These are phyloP conservation scores for Coenobita brevimanus DNA, from an alignment of 1,140 invertebrate species.

Conservation along the genomic window DNA sequence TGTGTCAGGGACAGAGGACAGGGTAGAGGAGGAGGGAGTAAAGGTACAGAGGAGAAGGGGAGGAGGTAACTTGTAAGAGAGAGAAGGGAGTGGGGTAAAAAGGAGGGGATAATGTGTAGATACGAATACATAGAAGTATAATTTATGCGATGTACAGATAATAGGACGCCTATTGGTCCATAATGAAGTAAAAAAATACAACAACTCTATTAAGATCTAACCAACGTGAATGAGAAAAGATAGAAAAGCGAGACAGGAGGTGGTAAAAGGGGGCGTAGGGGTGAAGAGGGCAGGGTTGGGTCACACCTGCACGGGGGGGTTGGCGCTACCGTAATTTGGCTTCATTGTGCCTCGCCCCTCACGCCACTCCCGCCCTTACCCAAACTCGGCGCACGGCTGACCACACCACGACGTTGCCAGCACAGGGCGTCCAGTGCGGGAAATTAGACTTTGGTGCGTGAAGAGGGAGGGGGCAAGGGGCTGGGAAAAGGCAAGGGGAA, in stretches of 20 bases:
- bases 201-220: no score
- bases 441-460: slow-evolving; percentile 29
- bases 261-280: no score
- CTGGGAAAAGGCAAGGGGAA: neutral
- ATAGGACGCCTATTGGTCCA: no score
- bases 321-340: slow-evolving; percentile 35
- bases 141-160: no score
- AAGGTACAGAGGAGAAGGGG: neutral
- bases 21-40: neutral
- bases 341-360: slow-evolving; percentile 29
- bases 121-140: no score
- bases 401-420: no score
- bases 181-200: no score
- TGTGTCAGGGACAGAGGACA: no score
- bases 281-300: slow-evolving; percentile 22
- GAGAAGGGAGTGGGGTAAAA: neutral
- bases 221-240: no score
- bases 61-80: no score
- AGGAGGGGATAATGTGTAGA: neutral
- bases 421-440: slow-evolving; percentile 10
- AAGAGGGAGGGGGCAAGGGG: neutral
- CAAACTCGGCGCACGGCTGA: no score
- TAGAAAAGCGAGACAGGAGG: no score
- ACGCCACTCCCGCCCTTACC: slow-evolving; percentile 20
- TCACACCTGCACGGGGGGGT: slow-evolving; percentile 20